phyloP scores from a whole-genome alignment of 2,797 vertebrate genomes.

The Onychomys leucogaster region DNA sequence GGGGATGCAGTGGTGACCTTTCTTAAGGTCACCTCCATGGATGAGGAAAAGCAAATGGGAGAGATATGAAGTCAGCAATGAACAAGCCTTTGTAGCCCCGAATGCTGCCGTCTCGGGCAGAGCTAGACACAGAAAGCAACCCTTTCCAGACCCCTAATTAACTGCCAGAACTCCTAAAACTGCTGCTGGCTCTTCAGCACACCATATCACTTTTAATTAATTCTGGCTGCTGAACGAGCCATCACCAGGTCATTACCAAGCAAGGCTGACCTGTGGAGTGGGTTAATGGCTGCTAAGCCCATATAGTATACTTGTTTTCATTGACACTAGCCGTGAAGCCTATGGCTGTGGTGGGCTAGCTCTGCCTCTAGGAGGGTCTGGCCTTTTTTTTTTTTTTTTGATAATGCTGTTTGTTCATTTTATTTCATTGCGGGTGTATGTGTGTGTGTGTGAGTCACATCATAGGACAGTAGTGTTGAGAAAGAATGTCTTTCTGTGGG shows the following conservation, averaged over 20 bases:
- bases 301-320: neutral
- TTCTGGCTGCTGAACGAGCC: neutral
- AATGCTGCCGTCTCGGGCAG: neutral
- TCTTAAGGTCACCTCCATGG: neutral
- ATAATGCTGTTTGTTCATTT: neutral
- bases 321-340: neutral
- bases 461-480: neutral
- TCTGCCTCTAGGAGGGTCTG: neutral
- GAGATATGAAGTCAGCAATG: neutral
- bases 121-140: neutral
- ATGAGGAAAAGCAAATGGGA: neutral
- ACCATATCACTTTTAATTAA: constrained; percentile 46
- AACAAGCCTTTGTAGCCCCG: neutral
- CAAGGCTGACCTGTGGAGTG: neutral
- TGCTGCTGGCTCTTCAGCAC: constrained; percentile 8
- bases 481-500: neutral
- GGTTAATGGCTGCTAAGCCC: neutral
- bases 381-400: neutral
- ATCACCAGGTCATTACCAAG: neutral
- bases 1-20: neutral
- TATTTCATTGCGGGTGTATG: neutral
- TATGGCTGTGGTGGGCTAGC: too few relatives aligned
- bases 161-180: neutral
- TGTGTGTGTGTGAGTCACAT: neutral
- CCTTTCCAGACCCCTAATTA: constrained; percentile 60